Base-by-base conservation (phyloP, 2,797 vertebrate genomes). In the Heterohyrax brucei region DNA sequence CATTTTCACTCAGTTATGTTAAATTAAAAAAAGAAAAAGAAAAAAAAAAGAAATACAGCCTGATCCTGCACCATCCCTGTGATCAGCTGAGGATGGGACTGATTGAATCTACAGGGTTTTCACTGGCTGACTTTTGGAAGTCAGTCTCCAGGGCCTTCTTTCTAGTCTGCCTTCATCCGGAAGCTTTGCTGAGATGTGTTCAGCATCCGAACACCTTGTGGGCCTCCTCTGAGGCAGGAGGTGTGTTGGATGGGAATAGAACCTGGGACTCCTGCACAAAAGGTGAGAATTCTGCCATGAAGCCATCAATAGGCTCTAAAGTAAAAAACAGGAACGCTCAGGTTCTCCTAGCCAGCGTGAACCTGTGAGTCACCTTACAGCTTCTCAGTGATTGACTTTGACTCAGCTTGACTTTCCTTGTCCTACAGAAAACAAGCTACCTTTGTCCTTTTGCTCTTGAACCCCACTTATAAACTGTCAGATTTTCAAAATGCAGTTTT, bases 401-500 rank as follows among this genome's bases (percentile, higher is more conserved):
- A 56, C 53, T 84, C 2, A 1, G 53, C 33, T 94, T 76, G 56
- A 26, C n/a, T 75, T 44, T 70, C 10, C n/a, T 64, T 19, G 7
- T 1, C 10, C 46, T 48, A 22, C 33, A 30, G 16, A 3, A 12
- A 22, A 21, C 16, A 10, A 56, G 44, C 78, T 28, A 70, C 56
- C 44, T 6, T 26, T 14, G 28, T 22, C 4, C 61, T 59, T 88
- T 9, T 48, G 33, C 50, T 76, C n/a, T 62, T 33, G 61, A 4
- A 72, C 33, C 84, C 61, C 48, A 77, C 26, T 22, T 59, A 26
- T 68, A 75, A 91, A n/a, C 46, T 61, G 22, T 46, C 3, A 0
- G 14, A 50, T 79, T 93, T 92, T 56, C 66, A 78, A 93, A 87
- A 26, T 46, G 72, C 13, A 50, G 14, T 66, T 44, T 68, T 87